Evolutionary conservation across 2,797 vertebrate genomes (phyloP).

Genomic region (Salarias fasciatus): DNA sequence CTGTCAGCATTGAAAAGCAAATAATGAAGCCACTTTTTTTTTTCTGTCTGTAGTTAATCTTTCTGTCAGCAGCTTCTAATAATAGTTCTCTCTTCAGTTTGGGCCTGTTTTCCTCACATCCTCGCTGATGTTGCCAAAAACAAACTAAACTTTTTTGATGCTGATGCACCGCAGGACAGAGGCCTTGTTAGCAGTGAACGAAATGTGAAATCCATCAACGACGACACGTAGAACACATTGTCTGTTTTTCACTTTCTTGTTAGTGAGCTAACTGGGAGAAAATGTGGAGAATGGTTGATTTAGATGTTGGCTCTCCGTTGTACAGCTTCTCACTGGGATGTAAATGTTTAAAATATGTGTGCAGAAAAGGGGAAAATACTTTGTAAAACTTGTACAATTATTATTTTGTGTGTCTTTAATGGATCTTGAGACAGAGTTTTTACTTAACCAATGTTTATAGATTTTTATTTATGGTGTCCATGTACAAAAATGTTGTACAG

Average conservation of each 20-base stretch:
- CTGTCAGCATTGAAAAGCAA: background rate
- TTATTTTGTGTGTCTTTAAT: constrained; percentile 68
- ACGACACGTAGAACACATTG: background rate
- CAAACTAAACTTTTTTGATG: constrained; percentile 18
- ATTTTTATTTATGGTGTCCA: constrained; percentile 81
- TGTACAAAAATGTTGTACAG: constrained; percentile 70
- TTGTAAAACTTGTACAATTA: constrained; percentile 74
- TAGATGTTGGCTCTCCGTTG: constrained; percentile 28
- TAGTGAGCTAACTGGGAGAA: constrained; percentile 12
- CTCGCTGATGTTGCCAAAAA: constrained; percentile 54
- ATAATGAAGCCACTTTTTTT: background rate
- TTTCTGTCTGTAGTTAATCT: background rate
- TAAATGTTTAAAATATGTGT: constrained; percentile 42
- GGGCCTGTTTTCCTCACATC: constrained; percentile 1
- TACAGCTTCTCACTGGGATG: constrained; percentile 56
- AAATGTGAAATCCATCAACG: too few species aligned
- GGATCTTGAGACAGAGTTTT: constrained; percentile 66
- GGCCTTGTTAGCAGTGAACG: constrained; percentile 29
- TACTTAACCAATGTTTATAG: constrained; percentile 78
- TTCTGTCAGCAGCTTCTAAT: background rate
- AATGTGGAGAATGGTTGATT: background rate
- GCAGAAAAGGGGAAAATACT: constrained; percentile 24
- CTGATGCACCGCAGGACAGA: constrained; percentile 8
- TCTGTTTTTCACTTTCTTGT: constrained; percentile 1
- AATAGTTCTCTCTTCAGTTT: background rate